Conservation (phyloP, 2,888 invertebrate genomes). For the Acanthococcus lagerstroemiae region DNA sequence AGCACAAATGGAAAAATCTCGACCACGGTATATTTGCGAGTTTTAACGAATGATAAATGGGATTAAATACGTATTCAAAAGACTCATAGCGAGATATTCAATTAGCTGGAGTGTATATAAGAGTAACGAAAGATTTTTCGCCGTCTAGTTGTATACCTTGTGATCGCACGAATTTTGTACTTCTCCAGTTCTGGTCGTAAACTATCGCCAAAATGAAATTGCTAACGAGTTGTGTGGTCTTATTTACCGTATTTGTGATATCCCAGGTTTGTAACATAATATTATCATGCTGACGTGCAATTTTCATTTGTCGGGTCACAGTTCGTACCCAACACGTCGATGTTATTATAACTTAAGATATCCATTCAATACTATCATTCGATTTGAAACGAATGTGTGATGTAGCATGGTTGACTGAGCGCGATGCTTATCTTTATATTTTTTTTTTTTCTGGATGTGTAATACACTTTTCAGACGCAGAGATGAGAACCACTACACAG, state of each 20-base stretch:
- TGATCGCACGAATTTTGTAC: neutral
- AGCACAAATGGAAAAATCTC: constrained; percentile 11
- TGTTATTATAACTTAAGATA: too few species aligned
- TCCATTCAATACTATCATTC: too few species aligned
- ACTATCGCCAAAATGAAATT: constrained; percentile 11
- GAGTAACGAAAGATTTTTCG: neutral
- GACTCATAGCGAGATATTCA: neutral
- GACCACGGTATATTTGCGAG: constrained; percentile 15
- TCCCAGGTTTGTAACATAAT: constrained; percentile 13
- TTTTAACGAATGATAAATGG: constrained; percentile 17
- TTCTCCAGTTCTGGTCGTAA: neutral
- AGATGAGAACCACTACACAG: too few species aligned
- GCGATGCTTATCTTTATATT: too few species aligned
- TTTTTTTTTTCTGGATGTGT: too few species aligned
- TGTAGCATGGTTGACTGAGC: too few species aligned
- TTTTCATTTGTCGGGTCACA: too few species aligned
- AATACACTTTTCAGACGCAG: too few species aligned
- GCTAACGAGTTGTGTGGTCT: neutral
- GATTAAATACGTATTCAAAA: neutral
- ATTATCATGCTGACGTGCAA: too few species aligned
- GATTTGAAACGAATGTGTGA: too few species aligned
- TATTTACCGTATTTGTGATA: constrained; percentile 1
- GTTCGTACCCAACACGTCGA: too few species aligned
- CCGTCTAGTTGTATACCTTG: neutral
- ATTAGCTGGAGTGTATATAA: constrained; percentile 14